These are phyloP conservation scores for Atta texana DNA, from an alignment of 1,140 invertebrate species.

Conservation along the genomic window DNA sequence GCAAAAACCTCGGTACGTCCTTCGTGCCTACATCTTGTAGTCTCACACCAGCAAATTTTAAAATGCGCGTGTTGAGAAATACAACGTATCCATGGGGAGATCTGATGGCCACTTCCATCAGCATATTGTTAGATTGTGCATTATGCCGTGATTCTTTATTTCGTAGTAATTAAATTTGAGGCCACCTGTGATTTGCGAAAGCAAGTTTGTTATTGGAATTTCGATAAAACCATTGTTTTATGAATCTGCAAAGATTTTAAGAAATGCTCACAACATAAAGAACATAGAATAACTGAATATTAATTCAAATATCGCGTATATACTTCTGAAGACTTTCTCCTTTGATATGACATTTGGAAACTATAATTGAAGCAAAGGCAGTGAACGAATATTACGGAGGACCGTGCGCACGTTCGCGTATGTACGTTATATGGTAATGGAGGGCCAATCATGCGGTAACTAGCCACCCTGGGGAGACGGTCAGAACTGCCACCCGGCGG, in stretches of 20 bases:
- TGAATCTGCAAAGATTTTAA: neutral
- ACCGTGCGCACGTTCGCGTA: slow-evolving; percentile 74
- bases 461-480: slow-evolving; percentile 84
- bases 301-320: neutral
- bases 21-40: slow-evolving; percentile 65
- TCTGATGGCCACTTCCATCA: slow-evolving; percentile 46
- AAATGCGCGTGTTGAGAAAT: slow-evolving; percentile 48
- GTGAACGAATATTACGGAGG: slow-evolving; percentile 68
- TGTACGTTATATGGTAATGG: slow-evolving; percentile 85
- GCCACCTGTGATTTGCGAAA: slow-evolving; percentile 1
- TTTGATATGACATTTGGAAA: slow-evolving; percentile 23
- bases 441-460: slow-evolving; percentile 86
- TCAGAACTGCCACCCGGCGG: slow-evolving; percentile 84
- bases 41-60: slow-evolving; percentile 51
- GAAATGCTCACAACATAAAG: neutral
- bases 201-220: neutral
- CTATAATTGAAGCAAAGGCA: slow-evolving; percentile 60
- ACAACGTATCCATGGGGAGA: slow-evolving; percentile 51
- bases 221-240: neutral
- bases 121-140: slow-evolving; percentile 6
- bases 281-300: neutral
- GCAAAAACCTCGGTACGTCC: slow-evolving; percentile 76
- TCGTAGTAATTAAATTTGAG: slow-evolving; percentile 27
- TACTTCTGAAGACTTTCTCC: neutral
- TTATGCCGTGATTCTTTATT: slow-evolving; percentile 22